Base-by-base conservation (phyloP, 2,113 vertebrate species). In the Tor tambroides region DNA sequence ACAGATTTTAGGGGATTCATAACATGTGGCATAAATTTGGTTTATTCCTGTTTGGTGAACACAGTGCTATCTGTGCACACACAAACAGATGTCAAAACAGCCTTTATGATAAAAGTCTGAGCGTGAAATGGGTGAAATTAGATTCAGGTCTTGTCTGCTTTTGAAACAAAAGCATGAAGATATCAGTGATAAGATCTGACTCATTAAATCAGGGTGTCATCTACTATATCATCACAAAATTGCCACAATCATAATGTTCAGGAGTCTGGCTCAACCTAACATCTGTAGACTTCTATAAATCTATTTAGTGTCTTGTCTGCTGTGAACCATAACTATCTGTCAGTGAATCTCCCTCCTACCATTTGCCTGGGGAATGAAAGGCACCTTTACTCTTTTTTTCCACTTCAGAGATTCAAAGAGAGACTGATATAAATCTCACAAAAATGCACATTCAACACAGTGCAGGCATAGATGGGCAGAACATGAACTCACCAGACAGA, bases 261-360 rank as follows among this genome's bases (percentile, higher is more conserved):
- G 86, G 51, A 28, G 63, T 88, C 86, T 84, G 49, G 65, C 86
- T 80, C 49, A 86, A 82, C 67, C 75, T 84, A 86, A 88, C 86
- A 86, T 84, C 89, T 89, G 80, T 84, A 81, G 87, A 88, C 84
- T 88, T 84, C 84, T 63, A 84, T 88, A 89, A 86, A 89, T 89
- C 80, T 82, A 88, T 89, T 87, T 89, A 88, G 80, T 76, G 84
- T 56, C 86, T 79, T 83, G 86, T 89, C 80, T 86, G 83, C 77
- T 69, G 80, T 89, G 86, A 89, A 71, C 56, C 81, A 41, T 76
- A 83, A 71, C 86, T 87, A 87, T 89, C 86, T 88, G 80, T 89
- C 89, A 89, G 67, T 86, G 75, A 80, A 86, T 88, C 84, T 88
- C 84, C n/a, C 56, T 71, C 38, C 63, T 74, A 85, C 87, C 83